Conservation (phyloP, 2,888 invertebrate species). For the Cheilosia impressa region DNA sequence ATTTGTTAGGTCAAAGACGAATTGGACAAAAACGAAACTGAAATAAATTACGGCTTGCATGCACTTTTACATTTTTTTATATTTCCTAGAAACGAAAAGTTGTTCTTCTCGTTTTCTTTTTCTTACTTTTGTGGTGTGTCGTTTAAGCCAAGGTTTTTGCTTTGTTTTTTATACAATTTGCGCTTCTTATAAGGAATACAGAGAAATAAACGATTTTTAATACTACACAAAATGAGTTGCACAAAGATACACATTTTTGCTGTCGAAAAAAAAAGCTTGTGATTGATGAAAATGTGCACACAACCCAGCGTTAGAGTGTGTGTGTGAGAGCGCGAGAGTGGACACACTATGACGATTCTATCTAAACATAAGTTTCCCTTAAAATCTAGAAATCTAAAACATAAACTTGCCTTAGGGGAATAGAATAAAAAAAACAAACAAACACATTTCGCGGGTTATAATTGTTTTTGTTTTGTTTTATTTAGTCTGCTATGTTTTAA, state of each 20-base stretch:
- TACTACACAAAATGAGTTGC: constrained; percentile 31
- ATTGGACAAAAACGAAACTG: constrained; percentile 22
- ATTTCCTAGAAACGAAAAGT: constrained; percentile 20
- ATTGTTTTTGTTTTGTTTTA: constrained; percentile 28
- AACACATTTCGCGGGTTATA: constrained; percentile 27
- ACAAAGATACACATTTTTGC: constrained; percentile 6
- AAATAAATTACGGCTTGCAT: constrained; percentile 60
- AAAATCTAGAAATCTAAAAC: constrained; percentile 18
- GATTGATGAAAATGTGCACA: constrained; percentile 42
- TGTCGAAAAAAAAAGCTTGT: constrained; percentile 20
- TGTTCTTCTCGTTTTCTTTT: background rate
- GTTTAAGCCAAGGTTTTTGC: constrained; percentile 16
- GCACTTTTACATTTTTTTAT: constrained; percentile 51
- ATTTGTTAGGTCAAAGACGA: constrained; percentile 29
- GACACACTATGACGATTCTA: constrained; percentile 53
- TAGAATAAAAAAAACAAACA: constrained; percentile 34
- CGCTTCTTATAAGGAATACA: constrained; percentile 3
- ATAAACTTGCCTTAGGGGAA: constrained; percentile 25
- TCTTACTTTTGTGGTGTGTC: constrained; percentile 4
- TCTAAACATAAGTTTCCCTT: constrained; percentile 28
- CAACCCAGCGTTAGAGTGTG: constrained; percentile 20
- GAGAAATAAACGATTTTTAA: constrained; percentile 16
- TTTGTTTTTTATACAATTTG: constrained; percentile 23
- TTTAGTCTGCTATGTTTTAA: constrained; percentile 28
- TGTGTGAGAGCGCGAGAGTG: constrained; percentile 7